phyloP scores from a whole-genome alignment of 2,113 vertebrate genomes.

The Thunnus thynnus region DNA sequence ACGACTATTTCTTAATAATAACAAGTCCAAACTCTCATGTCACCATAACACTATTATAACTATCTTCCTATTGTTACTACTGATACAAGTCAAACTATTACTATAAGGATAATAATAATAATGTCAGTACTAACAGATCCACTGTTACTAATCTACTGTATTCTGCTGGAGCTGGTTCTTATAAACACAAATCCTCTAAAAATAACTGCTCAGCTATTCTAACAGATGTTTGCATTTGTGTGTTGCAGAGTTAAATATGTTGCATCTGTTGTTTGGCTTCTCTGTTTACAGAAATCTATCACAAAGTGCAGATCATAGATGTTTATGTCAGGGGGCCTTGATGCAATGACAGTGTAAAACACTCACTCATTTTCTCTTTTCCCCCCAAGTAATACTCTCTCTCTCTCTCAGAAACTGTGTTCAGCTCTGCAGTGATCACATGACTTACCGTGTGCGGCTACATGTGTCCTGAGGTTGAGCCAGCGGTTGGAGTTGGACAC shows the following conservation, averaged over 20 bases:
- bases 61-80: neutral
- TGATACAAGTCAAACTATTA: neutral
- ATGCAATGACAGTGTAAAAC: constrained; percentile 61
- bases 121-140: neutral
- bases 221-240: constrained; percentile 75
- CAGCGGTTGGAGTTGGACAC: constrained; percentile 14
- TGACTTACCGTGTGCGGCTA: constrained; percentile 29
- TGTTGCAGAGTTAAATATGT: constrained; percentile 69
- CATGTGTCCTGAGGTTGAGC: constrained; percentile 9
- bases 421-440: constrained; percentile 31
- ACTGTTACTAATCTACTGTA: neutral
- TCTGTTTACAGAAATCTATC: constrained; percentile 70
- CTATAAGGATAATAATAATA: neutral
- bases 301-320: constrained; percentile 67
- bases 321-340: constrained; percentile 72
- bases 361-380: constrained; percentile 45
- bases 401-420: neutral
- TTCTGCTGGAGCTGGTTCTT: neutral
- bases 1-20: too few species aligned
- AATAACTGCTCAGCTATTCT: constrained; percentile 24
- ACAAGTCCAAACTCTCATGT: too few species aligned
- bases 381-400: constrained; percentile 6
- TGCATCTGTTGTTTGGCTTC: constrained; percentile 71
- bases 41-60: neutral
- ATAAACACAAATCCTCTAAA: constrained; percentile 41